Evolutionary conservation across 2,888 invertebrate species (phyloP), one percentile per base, ranked within the genome.

Genomic region (Melikaiella ostensackeni): DNA sequence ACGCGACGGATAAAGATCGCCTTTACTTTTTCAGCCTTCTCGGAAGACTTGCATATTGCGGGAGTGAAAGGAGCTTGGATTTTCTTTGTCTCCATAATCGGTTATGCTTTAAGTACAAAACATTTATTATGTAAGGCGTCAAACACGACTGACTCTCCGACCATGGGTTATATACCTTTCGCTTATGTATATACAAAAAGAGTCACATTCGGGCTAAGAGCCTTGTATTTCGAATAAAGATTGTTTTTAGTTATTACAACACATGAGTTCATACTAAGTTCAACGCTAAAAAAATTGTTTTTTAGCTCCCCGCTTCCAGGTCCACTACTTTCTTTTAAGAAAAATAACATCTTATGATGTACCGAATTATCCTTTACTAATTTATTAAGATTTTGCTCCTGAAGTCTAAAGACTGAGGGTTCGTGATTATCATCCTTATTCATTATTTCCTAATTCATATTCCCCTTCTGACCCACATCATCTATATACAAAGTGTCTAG

Each of bases 61-160:
- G 24, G 57, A 57, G 57, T 13, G 57, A 57, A 57, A 57, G 57
- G 24, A 57, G 1, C 57, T 24, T 5, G 24, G 11, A 13, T 24
- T 57, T 57, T 57, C 57, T 57, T 57, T 24, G 57, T 57, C 24
- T 24, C 57, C n/a, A 13, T 24, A 13, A 24, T 57, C 57, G 24
- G 21, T 24, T 57, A 24, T 57, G 57, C 13, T 57, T 24, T 57
- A 13, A 0, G 57, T 57, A 21, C 24, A 57, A 57, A 57, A 57
- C 24, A 57, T 57, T 57, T 57, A 57, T 57, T 57, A 24, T 24
- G 57, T 57, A 57, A 57, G 24, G 57, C 57, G 57, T 57, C 24
- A 57, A 57, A 24, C 57, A 57, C 5, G 57, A 57, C 11, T 57
- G 57, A 57, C 13, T 11, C 24, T 11, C 24, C 57, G 57, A 57